A percentile compares a stretch with the other conserved stretches of the same genome.
Conservation (phyloP, 2,888 invertebrate species). For the Standfussiana lucernea region DNA sequence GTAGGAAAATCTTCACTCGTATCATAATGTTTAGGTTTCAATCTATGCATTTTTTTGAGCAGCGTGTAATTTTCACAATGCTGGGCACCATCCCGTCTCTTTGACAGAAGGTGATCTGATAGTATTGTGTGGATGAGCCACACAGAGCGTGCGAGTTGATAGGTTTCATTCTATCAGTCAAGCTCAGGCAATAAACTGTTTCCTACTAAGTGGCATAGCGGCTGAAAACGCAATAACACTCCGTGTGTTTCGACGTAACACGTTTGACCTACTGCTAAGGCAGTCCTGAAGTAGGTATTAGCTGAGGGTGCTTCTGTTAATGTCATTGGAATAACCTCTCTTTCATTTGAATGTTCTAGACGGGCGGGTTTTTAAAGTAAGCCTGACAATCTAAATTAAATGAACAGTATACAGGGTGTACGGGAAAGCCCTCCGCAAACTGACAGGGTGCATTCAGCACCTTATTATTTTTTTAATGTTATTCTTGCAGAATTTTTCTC, state of each 20-base stretch:
- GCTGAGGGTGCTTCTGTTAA: conserved; percentile 60
- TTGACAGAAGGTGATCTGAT: too few relatives aligned
- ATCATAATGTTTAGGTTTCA: not conserved
- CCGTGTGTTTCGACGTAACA: conserved; percentile 65
- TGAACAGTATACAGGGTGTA: too few relatives aligned
- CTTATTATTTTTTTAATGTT: too few relatives aligned
- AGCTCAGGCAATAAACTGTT: not conserved
- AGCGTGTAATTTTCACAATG: not conserved
- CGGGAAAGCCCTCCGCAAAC: too few relatives aligned
- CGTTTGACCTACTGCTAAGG: conserved; percentile 73
- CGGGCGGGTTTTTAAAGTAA: not conserved
- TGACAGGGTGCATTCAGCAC: too few relatives aligned
- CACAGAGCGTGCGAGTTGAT: not conserved
- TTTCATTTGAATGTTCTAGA: conserved; percentile 1
- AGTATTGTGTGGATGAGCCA: too few relatives aligned
- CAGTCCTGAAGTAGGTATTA: conserved; percentile 71
- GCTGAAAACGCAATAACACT: conserved; percentile 46
- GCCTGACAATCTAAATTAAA: too few relatives aligned
- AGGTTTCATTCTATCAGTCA: not conserved
- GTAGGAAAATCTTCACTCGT: not conserved
- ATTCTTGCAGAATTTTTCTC: too few relatives aligned
- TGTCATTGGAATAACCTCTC: conserved; percentile 59
- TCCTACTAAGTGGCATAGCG: not conserved
- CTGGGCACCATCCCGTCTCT: not conserved
- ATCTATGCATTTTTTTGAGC: not conserved